phyloP scores from a whole-genome alignment of 1,140 invertebrate species.

The Drosophila persimilis region DNA sequence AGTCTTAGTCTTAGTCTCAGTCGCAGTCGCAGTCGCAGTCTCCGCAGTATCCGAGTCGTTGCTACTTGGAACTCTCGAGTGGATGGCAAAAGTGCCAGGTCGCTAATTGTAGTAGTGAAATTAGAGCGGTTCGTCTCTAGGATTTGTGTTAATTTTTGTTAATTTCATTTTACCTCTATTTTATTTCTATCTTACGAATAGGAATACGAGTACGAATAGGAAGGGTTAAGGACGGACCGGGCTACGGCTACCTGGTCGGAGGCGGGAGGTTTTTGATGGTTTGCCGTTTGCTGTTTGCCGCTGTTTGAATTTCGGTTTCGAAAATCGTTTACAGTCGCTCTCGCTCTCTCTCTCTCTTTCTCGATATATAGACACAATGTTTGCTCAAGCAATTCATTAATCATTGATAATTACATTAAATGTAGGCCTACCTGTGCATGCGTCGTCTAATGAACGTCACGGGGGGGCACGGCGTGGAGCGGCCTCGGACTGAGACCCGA shows the following conservation, averaged over 20 bases:
- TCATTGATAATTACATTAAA: slow-evolving; percentile 81
- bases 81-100: slow-evolving; percentile 74
- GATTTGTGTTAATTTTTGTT: slow-evolving; percentile 46
- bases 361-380: slow-evolving; percentile 49
- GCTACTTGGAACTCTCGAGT: slow-evolving; percentile 62
- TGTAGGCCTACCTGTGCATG: slow-evolving; percentile 67
- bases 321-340: slow-evolving; percentile 1
- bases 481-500: slow-evolving; percentile 1
- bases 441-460: slow-evolving; percentile 49
- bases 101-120: slow-evolving; percentile 62
- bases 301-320: slow-evolving; percentile 24
- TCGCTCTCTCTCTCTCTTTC: too few relatives aligned
- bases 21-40: too few relatives aligned
- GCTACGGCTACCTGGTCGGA: too few relatives aligned
- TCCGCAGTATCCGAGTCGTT: not conserved
- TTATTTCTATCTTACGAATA: slow-evolving; percentile 8
- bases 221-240: slow-evolving; percentile 33
- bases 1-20: too few relatives aligned
- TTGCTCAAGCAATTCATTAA: slow-evolving; percentile 77
- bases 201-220: too few relatives aligned
- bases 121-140: slow-evolving; percentile 46
- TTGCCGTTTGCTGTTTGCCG: slow-evolving; percentile 1
- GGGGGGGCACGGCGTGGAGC: not conserved
- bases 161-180: slow-evolving; percentile 21
- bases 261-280: not conserved